phyloP scores from a whole-genome alignment of 64 coral and sea anemone species.

The Pocillopora damicornis region DNA sequence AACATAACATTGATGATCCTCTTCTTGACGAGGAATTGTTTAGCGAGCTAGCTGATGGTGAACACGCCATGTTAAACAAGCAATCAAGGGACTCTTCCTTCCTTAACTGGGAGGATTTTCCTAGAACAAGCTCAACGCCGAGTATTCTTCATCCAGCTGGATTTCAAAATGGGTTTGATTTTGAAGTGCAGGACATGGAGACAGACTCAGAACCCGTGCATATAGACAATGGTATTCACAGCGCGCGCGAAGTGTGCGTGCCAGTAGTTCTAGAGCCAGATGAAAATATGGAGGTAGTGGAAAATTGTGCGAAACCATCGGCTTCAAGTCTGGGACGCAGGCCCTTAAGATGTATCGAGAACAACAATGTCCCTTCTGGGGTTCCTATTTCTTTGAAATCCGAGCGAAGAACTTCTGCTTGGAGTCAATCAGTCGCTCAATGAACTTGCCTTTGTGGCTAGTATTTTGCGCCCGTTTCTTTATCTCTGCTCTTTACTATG shows the following conservation, averaged over 20 bases:
- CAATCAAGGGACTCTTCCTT: slow-evolving; percentile 77
- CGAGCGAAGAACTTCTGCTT: slow-evolving; percentile 2
- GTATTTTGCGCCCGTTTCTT: background rate
- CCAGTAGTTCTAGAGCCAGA: slow-evolving; percentile 54
- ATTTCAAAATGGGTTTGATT: slow-evolving; percentile 29
- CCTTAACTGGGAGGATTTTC: slow-evolving; percentile 63
- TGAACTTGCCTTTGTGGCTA: background rate
- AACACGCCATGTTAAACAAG: slow-evolving; percentile 66
- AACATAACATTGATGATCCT: slow-evolving; percentile 49
- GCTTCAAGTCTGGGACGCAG: slow-evolving; percentile 7
- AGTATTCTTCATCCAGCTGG: slow-evolving; percentile 70
- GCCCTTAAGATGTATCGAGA: slow-evolving; percentile 69
- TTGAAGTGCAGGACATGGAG: slow-evolving; percentile 59
- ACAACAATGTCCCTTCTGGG: slow-evolving; percentile 16
- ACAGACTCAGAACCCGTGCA: slow-evolving; percentile 74
- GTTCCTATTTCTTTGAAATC: slow-evolving; percentile 8
- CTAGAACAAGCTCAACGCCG: slow-evolving; percentile 69
- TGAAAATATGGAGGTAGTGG: slow-evolving; percentile 16
- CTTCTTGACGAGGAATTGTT: slow-evolving; percentile 51
- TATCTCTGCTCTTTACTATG: no score
- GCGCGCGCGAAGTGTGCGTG: slow-evolving; percentile 45
- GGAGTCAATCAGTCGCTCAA: background rate
- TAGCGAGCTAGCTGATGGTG: slow-evolving; percentile 29
- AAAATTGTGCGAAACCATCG: background rate
- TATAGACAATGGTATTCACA: slow-evolving; percentile 59